Evolutionary conservation across 2,888 invertebrate species (phyloP).

Genomic region (Aphelenchoides bicaudatus): DNA sequence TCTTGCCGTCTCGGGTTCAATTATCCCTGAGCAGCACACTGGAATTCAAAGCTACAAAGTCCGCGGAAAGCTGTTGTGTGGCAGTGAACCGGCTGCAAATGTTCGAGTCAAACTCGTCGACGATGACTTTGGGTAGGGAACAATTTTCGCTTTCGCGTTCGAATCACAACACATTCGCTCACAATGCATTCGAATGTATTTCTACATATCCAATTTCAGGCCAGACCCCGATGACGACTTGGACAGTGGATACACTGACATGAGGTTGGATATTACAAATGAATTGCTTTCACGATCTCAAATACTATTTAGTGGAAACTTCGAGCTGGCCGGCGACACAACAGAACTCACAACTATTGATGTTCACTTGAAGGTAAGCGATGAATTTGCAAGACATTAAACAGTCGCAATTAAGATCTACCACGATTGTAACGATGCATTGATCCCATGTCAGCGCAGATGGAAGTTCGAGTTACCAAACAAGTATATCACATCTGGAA

Average conservation of each 20-base stretch:
- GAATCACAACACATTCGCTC: background rate
- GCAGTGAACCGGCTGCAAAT: conserved; percentile 44
- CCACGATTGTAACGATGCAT: background rate
- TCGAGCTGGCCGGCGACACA: conserved; percentile 48
- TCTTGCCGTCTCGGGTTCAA: conserved; percentile 14
- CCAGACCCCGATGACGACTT: conserved; percentile 56
- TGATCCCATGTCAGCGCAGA: conserved; percentile 58
- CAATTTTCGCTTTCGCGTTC: background rate
- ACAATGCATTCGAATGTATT: background rate
- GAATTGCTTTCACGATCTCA: too few relatives aligned
- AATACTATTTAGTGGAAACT: conserved; percentile 48
- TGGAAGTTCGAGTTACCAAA: conserved; percentile 61
- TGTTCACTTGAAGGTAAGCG: conserved; percentile 56
- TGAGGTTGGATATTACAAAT: too few relatives aligned
- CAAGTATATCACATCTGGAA: conserved; percentile 51
- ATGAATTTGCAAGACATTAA: conserved; percentile 43
- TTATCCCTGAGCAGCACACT: conserved; percentile 34
- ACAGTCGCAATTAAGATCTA: background rate
- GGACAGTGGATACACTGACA: conserved; percentile 47
- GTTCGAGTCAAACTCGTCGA: conserved; percentile 58
- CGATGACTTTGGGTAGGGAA: conserved; percentile 50
- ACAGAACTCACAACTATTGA: conserved; percentile 58
- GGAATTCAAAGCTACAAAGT: conserved; percentile 45
- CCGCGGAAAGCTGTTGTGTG: conserved; percentile 48
- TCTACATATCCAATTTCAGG: conserved; percentile 36